phyloP scores from a whole-genome alignment of 2,113 vertebrate genomes.

The Camarhynchus parvulus region DNA sequence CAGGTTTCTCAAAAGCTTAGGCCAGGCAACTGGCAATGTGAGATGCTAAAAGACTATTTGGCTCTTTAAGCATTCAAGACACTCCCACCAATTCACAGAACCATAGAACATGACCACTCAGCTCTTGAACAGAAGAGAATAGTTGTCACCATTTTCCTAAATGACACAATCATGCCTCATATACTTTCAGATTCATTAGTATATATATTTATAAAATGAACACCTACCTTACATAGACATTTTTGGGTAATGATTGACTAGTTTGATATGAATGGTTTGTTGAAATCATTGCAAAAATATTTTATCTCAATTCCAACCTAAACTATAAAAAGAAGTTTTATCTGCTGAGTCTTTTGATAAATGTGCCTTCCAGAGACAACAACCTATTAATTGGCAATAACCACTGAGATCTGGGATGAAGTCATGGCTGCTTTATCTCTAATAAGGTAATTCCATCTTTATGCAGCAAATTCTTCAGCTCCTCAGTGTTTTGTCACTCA shows the following conservation, averaged over 20 bases:
- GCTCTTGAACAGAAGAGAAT: background rate
- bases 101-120: background rate
- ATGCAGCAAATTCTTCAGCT: background rate
- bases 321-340: background rate
- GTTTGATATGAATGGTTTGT: background rate
- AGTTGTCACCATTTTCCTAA: background rate
- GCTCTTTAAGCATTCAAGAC: background rate
- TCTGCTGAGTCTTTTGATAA: background rate
- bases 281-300: background rate
- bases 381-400: background rate
- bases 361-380: background rate
- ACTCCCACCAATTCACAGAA: background rate
- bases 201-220: background rate
- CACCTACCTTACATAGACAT: background rate
- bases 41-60: slow-evolving; percentile 29
- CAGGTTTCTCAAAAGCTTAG: slow-evolving; percentile 2
- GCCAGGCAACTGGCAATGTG: background rate
- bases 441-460: background rate
- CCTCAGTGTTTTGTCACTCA: background rate
- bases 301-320: background rate
- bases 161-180: background rate
- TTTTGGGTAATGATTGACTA: background rate
- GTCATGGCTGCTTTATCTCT: background rate
- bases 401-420: background rate
- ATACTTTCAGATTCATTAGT: background rate